These are phyloP conservation scores for Leptinotarsa juncta DNA, from an alignment of 2,888 invertebrate species.

Conservation along the genomic window DNA sequence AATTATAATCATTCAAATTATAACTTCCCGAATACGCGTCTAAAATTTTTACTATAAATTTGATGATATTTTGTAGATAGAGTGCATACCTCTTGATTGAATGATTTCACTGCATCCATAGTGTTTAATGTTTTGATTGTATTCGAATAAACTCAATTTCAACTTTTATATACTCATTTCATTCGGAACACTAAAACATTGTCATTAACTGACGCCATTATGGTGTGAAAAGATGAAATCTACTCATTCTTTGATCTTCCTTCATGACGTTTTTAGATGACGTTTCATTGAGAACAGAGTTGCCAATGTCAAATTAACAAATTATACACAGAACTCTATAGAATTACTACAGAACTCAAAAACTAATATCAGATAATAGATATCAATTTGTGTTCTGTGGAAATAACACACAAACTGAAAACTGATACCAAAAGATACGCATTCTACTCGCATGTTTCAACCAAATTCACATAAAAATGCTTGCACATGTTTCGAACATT, in stretches of 20 bases:
- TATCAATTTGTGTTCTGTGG: too few relatives aligned
- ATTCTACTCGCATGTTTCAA: too few relatives aligned
- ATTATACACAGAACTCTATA: too few relatives aligned
- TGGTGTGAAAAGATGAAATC: slow-evolving; percentile 21
- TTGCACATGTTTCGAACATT: too few relatives aligned
- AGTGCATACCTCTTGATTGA: slow-evolving; percentile 86
- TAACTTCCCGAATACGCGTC: background rate
- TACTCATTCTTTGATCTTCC: background rate
- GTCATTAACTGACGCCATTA: slow-evolving; percentile 39
- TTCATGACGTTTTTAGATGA: slow-evolving; percentile 6
- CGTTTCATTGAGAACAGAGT: background rate
- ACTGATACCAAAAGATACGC: background rate
- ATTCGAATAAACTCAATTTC: slow-evolving; percentile 9
- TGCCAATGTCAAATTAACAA: too few relatives aligned
- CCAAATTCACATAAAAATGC: too few relatives aligned
- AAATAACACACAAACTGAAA: background rate
- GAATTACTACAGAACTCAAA: too few relatives aligned
- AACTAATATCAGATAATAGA: too few relatives aligned
- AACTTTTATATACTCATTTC: slow-evolving; percentile 23
- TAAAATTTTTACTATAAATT: slow-evolving; percentile 11
- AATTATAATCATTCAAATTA: background rate
- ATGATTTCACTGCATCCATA: slow-evolving; percentile 88
- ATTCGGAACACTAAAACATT: slow-evolving; percentile 21
- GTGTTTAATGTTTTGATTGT: slow-evolving; percentile 10
- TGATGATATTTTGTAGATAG: slow-evolving; percentile 12